phyloP scores from a whole-genome alignment of 2,797 vertebrate species.

The Halcyon badia region DNA sequence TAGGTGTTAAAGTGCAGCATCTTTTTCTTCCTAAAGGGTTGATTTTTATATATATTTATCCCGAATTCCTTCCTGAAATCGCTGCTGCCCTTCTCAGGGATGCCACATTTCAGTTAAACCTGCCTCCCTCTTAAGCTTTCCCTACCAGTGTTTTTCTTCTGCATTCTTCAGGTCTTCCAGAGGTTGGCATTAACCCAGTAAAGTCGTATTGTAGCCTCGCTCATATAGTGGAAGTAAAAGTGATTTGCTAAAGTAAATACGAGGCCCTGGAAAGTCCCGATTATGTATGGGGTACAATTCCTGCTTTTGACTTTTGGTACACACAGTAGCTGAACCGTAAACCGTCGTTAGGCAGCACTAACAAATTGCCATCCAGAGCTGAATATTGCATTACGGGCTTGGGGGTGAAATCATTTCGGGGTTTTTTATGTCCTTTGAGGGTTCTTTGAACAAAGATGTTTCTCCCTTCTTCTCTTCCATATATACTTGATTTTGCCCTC shows the following conservation, averaged over 20 bases:
- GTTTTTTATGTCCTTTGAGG: neutral
- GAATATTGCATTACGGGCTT: neutral
- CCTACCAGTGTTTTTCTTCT: neutral
- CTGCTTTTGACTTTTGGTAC: neutral
- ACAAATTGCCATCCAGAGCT: neutral
- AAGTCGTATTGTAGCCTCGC: neutral
- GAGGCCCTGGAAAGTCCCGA: neutral
- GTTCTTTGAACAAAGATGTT: neutral
- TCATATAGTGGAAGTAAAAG: neutral
- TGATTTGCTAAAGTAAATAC: neutral
- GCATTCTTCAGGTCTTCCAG: neutral
- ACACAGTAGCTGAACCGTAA: neutral
- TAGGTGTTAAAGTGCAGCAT: neutral
- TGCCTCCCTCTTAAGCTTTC: neutral
- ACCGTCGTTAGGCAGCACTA: neutral
- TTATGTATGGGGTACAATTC: rapidly evolving
- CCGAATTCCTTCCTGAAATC: neutral
- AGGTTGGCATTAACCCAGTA: neutral
- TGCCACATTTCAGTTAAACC: neutral
- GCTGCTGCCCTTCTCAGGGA: neutral
- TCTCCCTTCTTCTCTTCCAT: neutral
- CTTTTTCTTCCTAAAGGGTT: neutral
- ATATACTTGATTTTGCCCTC: neutral
- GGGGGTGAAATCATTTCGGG: neutral
- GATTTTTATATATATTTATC: neutral